These are phyloP conservation scores for Drosophila sucinea DNA, from an alignment of 1,140 invertebrate species.

Conservation along the genomic window DNA sequence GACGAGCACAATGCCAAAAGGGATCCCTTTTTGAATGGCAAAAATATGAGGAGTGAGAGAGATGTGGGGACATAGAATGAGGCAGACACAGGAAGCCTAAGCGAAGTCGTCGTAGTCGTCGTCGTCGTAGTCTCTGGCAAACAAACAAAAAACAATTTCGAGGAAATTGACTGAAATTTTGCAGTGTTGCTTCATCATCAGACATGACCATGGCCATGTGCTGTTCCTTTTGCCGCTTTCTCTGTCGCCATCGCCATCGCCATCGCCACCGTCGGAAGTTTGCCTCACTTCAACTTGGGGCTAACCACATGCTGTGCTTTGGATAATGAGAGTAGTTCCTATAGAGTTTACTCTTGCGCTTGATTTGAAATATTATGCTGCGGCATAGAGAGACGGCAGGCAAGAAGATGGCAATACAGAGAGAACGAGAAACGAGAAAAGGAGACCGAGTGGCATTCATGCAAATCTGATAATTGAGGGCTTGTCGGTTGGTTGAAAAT, in stretches of 20 bases:
- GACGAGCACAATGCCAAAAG: constrained; percentile 58
- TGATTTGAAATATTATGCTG: constrained; percentile 79
- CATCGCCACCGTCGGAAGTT: constrained; percentile 34
- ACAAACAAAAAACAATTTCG: constrained; percentile 80
- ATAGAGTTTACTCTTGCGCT: constrained; percentile 51
- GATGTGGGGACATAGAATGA: not conserved
- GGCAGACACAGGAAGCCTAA: constrained; percentile 64
- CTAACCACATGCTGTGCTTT: constrained; percentile 81
- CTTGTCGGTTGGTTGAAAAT: constrained; percentile 67
- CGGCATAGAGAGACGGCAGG: constrained; percentile 41
- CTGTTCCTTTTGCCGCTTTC: constrained; percentile 43
- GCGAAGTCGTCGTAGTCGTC: constrained; percentile 26
- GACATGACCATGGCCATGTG: constrained; percentile 39
- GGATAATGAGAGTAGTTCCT: constrained; percentile 71
- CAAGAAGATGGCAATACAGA: constrained; percentile 16
- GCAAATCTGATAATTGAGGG: constrained; percentile 81
- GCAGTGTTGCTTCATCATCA: constrained; percentile 80
- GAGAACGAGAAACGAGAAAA: constrained; percentile 14
- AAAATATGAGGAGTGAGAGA: not conserved
- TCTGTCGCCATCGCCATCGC: constrained; percentile 22
- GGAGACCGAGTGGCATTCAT: constrained; percentile 55
- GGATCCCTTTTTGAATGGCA: constrained; percentile 34
- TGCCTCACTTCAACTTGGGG: constrained; percentile 66
- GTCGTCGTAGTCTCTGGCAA: constrained; percentile 61
- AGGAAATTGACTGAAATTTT: constrained; percentile 81